Base-by-base conservation (phyloP, 2,113 vertebrate species). In the Pimephales promelas region DNA sequence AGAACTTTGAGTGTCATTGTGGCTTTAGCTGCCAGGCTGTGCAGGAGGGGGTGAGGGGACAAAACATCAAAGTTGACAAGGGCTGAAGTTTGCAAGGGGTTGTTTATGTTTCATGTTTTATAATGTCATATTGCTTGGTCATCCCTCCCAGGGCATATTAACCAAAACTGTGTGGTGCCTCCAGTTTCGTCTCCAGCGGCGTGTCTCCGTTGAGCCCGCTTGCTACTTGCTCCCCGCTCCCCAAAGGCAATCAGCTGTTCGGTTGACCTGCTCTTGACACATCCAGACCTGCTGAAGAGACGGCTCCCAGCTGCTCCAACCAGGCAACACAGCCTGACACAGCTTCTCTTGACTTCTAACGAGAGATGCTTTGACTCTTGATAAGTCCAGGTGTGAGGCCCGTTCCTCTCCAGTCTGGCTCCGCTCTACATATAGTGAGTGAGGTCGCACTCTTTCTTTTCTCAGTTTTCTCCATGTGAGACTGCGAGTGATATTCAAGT, bases 81-180 rank as follows among this genome's bases (percentile, higher is more conserved):
- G 26, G 24, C 45, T 52, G 31, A 77, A 54, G 2, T 56, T 47
- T 52, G 45, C 81, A 61, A 62, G 59, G 57, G 66, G 59, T 78
- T 64, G 57, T 26, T 36, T 56, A 11, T 40, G 47, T 57, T 47
- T 71, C 10, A 14, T 54, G 24, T 16, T 75, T 76, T 24, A n/a
- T 57, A 57, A 22, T 64, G 71, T 70, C 40, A 79, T n/a, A 54
- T 74, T 82, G 9, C n/a, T 82, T 62, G n/a, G 59, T 62, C 83
- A 84, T 49, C 64, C 74, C 59, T 54, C 52, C 52, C 6, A 6
- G 18, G 79, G 90, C 80, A 89, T 59, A 72, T 85, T 91, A 83
- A 97, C 95, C 62, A 97, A 91, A 59, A 97, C 95, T 0, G 97
- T 97, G 92, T 97, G 96, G 10, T 95, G 94, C 0, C 96, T 93